These are phyloP conservation scores for Cosmopolites sordidus DNA, from an alignment of 2,888 invertebrate species.

Conservation along the genomic window DNA sequence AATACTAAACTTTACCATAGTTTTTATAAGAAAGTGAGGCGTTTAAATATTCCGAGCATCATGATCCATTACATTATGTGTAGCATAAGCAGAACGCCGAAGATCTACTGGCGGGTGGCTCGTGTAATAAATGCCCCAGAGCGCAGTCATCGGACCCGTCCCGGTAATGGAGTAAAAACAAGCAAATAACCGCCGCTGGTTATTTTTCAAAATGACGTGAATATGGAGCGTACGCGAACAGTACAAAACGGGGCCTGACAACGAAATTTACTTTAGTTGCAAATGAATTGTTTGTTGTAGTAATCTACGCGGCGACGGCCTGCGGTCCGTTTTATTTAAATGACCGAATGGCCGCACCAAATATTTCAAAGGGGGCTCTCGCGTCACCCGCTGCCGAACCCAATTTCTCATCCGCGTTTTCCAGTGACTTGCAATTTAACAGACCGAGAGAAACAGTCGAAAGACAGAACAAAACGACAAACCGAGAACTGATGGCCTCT, in stretches of 20 bases:
- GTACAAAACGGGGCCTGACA: conserved; percentile 23
- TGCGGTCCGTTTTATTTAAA: conserved; percentile 32
- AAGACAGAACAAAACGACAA: neutral
- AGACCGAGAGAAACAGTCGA: neutral
- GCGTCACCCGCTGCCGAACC: conserved; percentile 21
- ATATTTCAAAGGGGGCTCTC: conserved; percentile 22
- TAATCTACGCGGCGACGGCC: conserved; percentile 32
- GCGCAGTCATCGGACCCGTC: conserved; percentile 4
- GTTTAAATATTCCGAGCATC: neutral
- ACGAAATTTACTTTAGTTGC: conserved; percentile 37
- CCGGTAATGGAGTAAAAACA: conserved; percentile 18
- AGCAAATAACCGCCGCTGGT: conserved; percentile 19
- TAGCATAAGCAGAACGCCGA: neutral
- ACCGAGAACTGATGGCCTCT: neutral
- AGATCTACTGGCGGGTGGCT: neutral
- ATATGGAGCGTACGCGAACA: conserved; percentile 29
- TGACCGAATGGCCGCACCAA: conserved; percentile 20
- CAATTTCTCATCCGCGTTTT: conserved; percentile 22
- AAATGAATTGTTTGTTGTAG: conserved; percentile 38
- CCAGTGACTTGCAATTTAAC: conserved; percentile 22
- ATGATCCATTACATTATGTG: neutral
- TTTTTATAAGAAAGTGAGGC: too few species aligned
- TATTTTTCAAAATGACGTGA: conserved; percentile 35
- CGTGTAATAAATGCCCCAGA: conserved; percentile 10
- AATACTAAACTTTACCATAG: too few species aligned